Conservation (phyloP, 23 tunicate genomes). For the Trididemnum nubilum region DNA sequence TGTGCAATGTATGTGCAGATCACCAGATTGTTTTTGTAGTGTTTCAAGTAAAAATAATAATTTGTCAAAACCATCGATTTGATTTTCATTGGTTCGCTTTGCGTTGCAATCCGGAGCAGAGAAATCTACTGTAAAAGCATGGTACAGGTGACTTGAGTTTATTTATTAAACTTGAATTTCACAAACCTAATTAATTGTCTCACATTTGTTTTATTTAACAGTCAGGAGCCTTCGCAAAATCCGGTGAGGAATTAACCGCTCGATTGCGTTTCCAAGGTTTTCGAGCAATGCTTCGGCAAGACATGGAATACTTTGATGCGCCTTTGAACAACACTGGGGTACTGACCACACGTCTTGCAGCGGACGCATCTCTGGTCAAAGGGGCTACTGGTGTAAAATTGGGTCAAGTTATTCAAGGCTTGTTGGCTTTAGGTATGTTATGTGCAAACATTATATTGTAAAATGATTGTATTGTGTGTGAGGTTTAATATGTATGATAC, state of each 20-base stretch:
- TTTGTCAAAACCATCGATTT: no score
- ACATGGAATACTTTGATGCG: conserved; percentile 86
- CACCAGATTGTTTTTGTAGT: no score
- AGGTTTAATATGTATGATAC: no score
- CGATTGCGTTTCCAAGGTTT: conserved; percentile 61
- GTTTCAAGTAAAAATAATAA: no score
- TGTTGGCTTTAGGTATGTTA: conserved; percentile 61
- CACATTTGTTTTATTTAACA: background rate
- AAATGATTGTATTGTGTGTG: no score
- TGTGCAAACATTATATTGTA: background rate
- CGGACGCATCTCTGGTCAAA: conserved; percentile 82
- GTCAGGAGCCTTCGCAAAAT: conserved; percentile 65
- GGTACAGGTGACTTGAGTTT: no score
- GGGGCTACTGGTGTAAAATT: conserved; percentile 82
- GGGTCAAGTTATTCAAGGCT: conserved; percentile 49
- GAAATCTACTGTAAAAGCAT: no score
- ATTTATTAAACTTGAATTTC: no score
- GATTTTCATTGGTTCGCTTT: no score
- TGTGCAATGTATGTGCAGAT: no score
- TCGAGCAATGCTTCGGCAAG: conserved; percentile 62
- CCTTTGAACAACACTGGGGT: conserved; percentile 88
- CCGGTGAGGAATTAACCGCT: conserved; percentile 85
- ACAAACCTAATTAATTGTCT: no score
- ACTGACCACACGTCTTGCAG: conserved; percentile 62
- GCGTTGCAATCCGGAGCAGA: no score